Base-by-base conservation (phyloP, 2,888 invertebrate genomes). In the Tryphoninae sp. region DNA sequence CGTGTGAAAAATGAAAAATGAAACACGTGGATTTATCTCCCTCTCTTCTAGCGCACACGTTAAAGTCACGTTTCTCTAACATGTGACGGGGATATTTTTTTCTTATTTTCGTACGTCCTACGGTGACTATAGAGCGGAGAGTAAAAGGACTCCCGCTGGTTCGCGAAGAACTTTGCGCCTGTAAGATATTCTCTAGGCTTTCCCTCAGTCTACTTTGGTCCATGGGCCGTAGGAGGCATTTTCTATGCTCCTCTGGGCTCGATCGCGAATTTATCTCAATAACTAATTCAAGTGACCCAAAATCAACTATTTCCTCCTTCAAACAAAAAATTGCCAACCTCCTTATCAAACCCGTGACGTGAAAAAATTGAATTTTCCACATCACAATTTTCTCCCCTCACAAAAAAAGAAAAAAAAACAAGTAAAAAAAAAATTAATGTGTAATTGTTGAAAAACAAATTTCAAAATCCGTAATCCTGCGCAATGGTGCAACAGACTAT, bases 51-150 rank as follows among this genome's bases (percentile, higher is more conserved):
- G 0, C 55, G 1, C 61, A 13, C 45, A 45, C 51, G 1, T 13
- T 16, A 7, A 59, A 81, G 88, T 88, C 89, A 88, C 88, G 88
- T 88, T 88, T 86, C 73, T 61, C 83, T 78, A 86, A 85, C 89
- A 89, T 89, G 89, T 88, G 88, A 85, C 83, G 82, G 26, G 65
- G 40, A 42, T 73, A 68, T 86, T 87, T 85, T 64, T 45, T 58
- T n/a, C 16, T 45, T 58, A 9, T 23, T 16, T 51, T 23, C 40
- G 2, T 16, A n/a, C 22, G 1, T 26, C 40, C 40, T 26, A 78
- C 62, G 62, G 45, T 4, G 22, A 68, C 16, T 68, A 11, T 26
- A 49, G 45, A 53, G 64, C 19, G 11, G 33, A 59, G 9, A 53
- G 71, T 53, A 59, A 67, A 67, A 81, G 53, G 51, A 75, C 58